phyloP scores from a whole-genome alignment of 2,113 vertebrate species.

The Cyanoramphus novaezelandiae region DNA sequence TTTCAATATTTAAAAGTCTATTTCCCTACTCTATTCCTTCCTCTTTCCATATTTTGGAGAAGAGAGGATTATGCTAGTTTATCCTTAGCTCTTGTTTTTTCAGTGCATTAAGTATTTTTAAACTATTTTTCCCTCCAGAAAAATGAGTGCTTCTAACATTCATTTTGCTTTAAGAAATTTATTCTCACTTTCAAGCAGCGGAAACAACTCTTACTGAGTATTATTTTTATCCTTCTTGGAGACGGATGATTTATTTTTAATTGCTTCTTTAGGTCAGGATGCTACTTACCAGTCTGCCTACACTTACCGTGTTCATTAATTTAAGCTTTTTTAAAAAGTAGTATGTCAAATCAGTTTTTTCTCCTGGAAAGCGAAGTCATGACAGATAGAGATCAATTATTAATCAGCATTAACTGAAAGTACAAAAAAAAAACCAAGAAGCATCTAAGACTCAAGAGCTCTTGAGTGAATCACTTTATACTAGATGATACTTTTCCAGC shows the following conservation, averaged over 20 bases:
- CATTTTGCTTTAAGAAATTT: conserved; percentile 69
- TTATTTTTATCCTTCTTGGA: conserved; percentile 69
- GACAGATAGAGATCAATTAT: conserved; percentile 13
- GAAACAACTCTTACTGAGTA: conserved; percentile 64
- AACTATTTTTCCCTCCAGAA: conserved; percentile 18
- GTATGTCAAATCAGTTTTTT: not conserved
- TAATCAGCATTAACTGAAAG: conserved; percentile 6
- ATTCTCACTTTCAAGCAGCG: conserved; percentile 51
- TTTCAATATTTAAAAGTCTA: conserved; percentile 13
- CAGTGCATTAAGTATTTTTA: not conserved
- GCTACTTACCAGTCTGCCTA: conserved; percentile 16
- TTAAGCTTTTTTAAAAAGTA: not conserved
- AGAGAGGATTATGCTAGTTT: conserved; percentile 19
- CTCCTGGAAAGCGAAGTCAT: conserved; percentile 7
- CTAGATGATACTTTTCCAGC: not conserved
- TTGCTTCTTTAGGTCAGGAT: conserved; percentile 61
- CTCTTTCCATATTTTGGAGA: not conserved
- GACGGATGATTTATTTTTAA: conserved; percentile 71
- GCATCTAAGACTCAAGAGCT: not conserved
- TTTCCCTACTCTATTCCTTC: not conserved
- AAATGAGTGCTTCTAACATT: conserved; percentile 57
- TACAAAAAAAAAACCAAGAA: not conserved
- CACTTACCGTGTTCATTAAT: conserved; percentile 41
- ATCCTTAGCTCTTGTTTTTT: not conserved
- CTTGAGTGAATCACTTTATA: not conserved